These are phyloP conservation scores for Lagopus muta DNA, from an alignment of 2,113 vertebrate genomes.

Conservation along the genomic window DNA sequence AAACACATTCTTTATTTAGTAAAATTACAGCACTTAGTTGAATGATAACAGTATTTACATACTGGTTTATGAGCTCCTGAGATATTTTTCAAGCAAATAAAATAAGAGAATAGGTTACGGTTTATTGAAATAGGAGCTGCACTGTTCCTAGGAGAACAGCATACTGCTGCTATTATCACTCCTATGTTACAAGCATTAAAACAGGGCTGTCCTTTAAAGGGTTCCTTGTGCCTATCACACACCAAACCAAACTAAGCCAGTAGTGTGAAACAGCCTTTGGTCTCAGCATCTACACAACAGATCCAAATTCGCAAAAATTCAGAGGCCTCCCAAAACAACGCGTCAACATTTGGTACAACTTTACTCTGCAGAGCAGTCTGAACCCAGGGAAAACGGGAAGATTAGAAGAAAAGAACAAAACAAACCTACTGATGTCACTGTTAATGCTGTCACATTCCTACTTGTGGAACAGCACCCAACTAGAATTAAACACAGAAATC, in stretches of 20 bases:
- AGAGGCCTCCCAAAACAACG: neutral
- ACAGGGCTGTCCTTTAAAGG: constrained; percentile 21
- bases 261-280: neutral
- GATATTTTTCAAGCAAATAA: constrained; percentile 61
- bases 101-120: constrained; percentile 54
- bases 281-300: neutral
- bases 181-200: constrained; percentile 30
- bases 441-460: neutral
- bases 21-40: constrained; percentile 62
- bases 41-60: constrained; percentile 64
- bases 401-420: neutral
- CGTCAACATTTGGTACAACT: neutral
- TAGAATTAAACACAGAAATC: neutral
- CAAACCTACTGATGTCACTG: neutral
- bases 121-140: constrained; percentile 61
- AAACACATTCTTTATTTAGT: constrained; percentile 64
- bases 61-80: constrained; percentile 61
- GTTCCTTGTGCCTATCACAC: constrained; percentile 20
- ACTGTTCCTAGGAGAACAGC: constrained; percentile 61
- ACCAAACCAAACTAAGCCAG: constrained; percentile 38
- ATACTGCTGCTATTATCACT: constrained; percentile 46
- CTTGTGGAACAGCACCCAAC: neutral
- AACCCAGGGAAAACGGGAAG: neutral
- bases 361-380: neutral
- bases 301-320: neutral